Evolutionary conservation across 2,113 vertebrate species (phyloP), one percentile per base, ranked within the genome.

Genomic region (Carettochelys insculpta): DNA sequence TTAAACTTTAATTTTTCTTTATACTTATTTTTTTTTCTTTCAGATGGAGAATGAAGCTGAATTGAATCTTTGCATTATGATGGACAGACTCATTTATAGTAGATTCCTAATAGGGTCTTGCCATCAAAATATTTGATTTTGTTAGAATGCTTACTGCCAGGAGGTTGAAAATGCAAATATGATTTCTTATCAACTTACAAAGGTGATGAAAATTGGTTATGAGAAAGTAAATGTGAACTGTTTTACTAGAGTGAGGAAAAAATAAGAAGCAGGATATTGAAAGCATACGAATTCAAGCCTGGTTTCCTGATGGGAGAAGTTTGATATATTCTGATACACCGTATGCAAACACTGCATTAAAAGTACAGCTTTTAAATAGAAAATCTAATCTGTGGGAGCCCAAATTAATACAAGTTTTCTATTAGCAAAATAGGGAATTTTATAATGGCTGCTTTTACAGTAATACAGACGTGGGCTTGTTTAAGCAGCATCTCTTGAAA

Each of bases 401-500:
- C n/a, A 54, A 76, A 86, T 90, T 65, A 89, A 85, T 31, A 50
- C 54, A 90, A 73, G 86, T 86, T 79, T 54, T 38, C 25, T 11
- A 65, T 88, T 45, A 91, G 86, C 93, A 88, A 90, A 90, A 31
- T 29, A 24, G 80, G 11, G 11, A 24, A 5, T 91, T 94, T 85
- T 89, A 5, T 75, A 92, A 86, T 81, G 92, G 31, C 65, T 11
- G 85, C 84, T 83, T 90, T 34, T 52, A 48, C 51, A 61, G 45
- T 80, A 86, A 88, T 90, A 38, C 85, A 93, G 79, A 89, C 76
- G 48, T 54, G 73, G 85, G 38, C 71, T 87, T 56, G 79, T 92
- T 38, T 68, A 76, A 79, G 43, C 52, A 90, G 8, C 25, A 93
- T 95, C 93, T 90, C 83, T n/a, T 83, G 91, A 95, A 94, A 84